Evolutionary conservation across 2,797 vertebrate species (phyloP).

Genomic region (Ctenosaura bakeri): DNA sequence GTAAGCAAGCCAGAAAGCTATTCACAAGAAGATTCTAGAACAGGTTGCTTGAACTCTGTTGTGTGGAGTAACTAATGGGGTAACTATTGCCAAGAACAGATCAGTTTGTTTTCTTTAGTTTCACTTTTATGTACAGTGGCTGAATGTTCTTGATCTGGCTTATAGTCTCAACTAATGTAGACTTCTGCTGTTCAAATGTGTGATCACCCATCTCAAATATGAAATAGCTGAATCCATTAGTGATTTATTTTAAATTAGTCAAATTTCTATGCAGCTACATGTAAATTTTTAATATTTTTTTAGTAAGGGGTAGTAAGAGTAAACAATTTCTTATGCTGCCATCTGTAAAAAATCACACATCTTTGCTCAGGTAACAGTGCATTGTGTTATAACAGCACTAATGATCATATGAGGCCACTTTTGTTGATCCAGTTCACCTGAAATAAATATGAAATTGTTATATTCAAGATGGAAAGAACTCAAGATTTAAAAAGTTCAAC

Average conservation of each 20-base stretch:
- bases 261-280: neutral
- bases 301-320: neutral
- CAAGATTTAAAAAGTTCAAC: too few relatives aligned
- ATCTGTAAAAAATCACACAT: neutral
- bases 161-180: neutral
- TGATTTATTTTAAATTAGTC: slow-evolving; percentile 30
- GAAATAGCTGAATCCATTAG: neutral
- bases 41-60: neutral
- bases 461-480: too few relatives aligned
- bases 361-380: too few relatives aligned
- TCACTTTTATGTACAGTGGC: neutral
- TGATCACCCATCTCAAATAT: neutral
- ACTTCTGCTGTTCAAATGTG: neutral
- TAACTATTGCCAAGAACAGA: neutral
- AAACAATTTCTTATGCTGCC: neutral
- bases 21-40: fast-evolving
- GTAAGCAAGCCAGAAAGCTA: fast-evolving
- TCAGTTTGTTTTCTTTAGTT: neutral
- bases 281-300: neutral
- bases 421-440: neutral
- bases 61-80: neutral
- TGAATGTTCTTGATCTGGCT: neutral
- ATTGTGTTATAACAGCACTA: neutral
- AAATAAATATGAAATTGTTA: neutral
- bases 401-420: neutral